A percentile compares a stretch with the other conserved stretches of the same genome.
Conservation (phyloP, 2,888 invertebrate species). For the Drymonia ruficornis region DNA sequence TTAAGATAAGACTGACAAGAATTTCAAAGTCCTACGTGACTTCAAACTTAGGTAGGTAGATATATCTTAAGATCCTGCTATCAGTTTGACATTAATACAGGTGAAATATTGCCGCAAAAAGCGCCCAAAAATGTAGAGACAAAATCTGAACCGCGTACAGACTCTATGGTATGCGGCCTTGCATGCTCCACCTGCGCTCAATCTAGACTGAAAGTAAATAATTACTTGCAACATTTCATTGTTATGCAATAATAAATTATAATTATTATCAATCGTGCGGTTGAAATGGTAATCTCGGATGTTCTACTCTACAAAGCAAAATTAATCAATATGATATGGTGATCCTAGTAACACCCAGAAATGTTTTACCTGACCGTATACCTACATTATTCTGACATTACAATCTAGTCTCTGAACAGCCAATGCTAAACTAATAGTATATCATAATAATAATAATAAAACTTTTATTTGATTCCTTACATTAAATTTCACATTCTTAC, state of each 20-base stretch:
- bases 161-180: conserved; percentile 19
- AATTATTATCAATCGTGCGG: conserved; percentile 1
- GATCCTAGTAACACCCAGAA: no score
- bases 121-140: neutral
- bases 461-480: no score
- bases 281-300: conserved; percentile 3
- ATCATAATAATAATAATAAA: no score
- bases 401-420: no score
- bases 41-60: neutral
- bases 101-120: neutral
- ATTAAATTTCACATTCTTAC: no score
- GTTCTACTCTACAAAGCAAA: no score
- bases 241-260: conserved; percentile 9
- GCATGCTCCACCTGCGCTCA: conserved; percentile 13
- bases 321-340: no score
- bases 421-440: no score
- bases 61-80: neutral
- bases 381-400: no score
- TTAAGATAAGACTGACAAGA: neutral
- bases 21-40: neutral
- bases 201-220: conserved; percentile 12
- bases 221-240: conserved; percentile 19
- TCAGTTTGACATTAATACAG: neutral
- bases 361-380: no score
- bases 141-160: neutral